Base-by-base conservation (phyloP, 1,140 invertebrate genomes). In the Lysiphlebus fabarum region DNA sequence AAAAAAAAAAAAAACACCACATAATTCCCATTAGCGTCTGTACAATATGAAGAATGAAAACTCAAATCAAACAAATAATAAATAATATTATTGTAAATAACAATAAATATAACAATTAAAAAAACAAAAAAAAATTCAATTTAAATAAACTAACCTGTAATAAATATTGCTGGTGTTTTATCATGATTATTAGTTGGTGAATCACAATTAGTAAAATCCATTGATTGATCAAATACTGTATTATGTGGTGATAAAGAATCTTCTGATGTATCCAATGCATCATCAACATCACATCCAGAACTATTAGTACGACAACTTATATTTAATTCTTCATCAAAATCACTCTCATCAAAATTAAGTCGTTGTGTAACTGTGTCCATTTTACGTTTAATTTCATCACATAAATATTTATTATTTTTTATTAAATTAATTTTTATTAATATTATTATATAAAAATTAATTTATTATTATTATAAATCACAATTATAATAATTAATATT, bases 271-370 rank as follows among this genome's bases (percentile, higher is more conserved):
- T 79, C 73, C 48, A 78, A 68, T 8, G 64, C 66, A 68, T 76
- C 73, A 49, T 75, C 70, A 47, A 73, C 59, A 64, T 78, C 75
- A 58, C 73, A 77, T 34, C 71, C 74, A 1, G 76, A 74, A 43
- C 71, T 76, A 56, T 69, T 74, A 34, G 67, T 68, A 17, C 67
- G 69, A 66, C 69, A 70, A 66, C 74, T 79, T 55, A 75, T 70
- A 41, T 71, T 76, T 33, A 76, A 61, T 55, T 77, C 74, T 50
- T 75, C 74, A 63, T 78, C 70, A 50, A 76, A 71, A 62, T 73
- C 73, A 62, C 67, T 69, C 33, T 70, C 69, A 58, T 76, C 68
- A 44, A 73, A 74, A 62, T 73, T 69, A 58, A 74, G 54, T 61
- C 76, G 77, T 49, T 73, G 74, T 26, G 64, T 69, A 44, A 71